phyloP scores from a whole-genome alignment of 2,888 invertebrate genomes.

The Coenonympha arcania region DNA sequence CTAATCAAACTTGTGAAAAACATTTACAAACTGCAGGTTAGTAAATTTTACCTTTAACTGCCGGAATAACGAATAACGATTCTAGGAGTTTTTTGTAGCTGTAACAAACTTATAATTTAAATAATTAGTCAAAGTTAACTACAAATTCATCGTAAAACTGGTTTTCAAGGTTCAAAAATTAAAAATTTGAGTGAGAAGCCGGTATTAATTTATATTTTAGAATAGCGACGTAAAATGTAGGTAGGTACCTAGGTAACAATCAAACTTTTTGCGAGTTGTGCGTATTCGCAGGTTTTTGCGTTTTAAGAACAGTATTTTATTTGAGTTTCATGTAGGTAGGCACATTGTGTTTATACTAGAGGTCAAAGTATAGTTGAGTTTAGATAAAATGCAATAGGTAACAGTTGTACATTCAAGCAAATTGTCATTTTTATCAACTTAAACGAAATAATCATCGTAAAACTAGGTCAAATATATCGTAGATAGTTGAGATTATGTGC shows the following conservation, averaged over 20 bases:
- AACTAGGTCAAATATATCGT: constrained; percentile 8
- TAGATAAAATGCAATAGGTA: constrained; percentile 1
- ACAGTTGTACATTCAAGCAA: background rate
- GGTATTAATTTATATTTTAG: background rate
- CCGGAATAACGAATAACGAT: no score
- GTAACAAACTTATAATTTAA: background rate
- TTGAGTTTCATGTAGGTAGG: no score
- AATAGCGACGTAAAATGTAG: background rate
- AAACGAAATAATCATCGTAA: background rate
- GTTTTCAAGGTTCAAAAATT: constrained; percentile 24
- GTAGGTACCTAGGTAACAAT: background rate
- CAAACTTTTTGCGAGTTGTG: constrained; percentile 2
- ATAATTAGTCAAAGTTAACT: constrained; percentile 12
- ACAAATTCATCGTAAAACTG: constrained; percentile 16
- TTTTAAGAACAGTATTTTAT: no score
- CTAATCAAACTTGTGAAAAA: no score
- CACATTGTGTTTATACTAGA: no score
- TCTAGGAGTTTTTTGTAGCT: no score
- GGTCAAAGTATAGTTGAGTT: no score
- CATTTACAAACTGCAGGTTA: no score
- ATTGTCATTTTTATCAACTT: background rate
- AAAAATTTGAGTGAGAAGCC: background rate
- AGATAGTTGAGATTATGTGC: no score
- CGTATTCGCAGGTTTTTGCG: constrained; percentile 3
- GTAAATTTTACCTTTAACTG: no score